A percentile compares a stretch with the other conserved stretches of the same genome.
Evolutionary conservation across 1,140 invertebrate species (phyloP).

Genomic region (Pogonognathellus flavescens): DNA sequence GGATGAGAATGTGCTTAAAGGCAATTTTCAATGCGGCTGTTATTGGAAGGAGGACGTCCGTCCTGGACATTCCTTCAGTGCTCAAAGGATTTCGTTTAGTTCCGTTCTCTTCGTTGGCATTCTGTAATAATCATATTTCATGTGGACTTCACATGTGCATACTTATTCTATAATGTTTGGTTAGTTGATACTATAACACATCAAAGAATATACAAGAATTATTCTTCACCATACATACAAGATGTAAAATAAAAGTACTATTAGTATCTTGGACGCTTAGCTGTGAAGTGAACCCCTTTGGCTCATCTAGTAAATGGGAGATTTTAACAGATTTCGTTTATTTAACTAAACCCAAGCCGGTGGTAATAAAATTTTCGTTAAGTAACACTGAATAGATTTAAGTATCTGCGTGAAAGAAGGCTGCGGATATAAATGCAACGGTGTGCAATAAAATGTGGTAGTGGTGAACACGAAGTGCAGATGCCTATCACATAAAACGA

Average conservation of each 20-base stretch:
- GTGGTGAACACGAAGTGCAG: neutral
- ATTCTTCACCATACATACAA: too few species aligned
- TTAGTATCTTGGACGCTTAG: conserved; percentile 28
- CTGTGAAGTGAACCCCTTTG: conserved; percentile 1
- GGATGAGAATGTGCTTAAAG: conserved; percentile 21
- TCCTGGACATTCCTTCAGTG: conserved; percentile 22
- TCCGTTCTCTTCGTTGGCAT: conserved; percentile 36
- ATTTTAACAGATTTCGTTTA: conserved; percentile 27
- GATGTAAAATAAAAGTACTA: conserved; percentile 23
- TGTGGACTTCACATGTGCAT: conserved; percentile 29
- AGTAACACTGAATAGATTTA: conserved; percentile 27
- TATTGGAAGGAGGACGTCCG: conserved; percentile 40
- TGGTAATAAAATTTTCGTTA: conserved; percentile 35
- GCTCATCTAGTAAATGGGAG: conserved; percentile 13
- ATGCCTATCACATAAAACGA: neutral
- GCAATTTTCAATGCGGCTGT: neutral
- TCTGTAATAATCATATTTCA: conserved; percentile 28
- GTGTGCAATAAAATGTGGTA: neutral
- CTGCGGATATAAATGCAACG: neutral
- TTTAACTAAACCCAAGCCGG: conserved; percentile 15
- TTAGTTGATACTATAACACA: neutral
- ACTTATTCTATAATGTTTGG: neutral
- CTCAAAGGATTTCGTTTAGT: conserved; percentile 47
- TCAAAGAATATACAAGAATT: too few species aligned
- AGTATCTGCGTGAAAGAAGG: too few species aligned